Evolutionary conservation across 2,113 vertebrate genomes (phyloP), one percentile per base, ranked within the genome.

Genomic region (Emydocephalus ijimae): DNA sequence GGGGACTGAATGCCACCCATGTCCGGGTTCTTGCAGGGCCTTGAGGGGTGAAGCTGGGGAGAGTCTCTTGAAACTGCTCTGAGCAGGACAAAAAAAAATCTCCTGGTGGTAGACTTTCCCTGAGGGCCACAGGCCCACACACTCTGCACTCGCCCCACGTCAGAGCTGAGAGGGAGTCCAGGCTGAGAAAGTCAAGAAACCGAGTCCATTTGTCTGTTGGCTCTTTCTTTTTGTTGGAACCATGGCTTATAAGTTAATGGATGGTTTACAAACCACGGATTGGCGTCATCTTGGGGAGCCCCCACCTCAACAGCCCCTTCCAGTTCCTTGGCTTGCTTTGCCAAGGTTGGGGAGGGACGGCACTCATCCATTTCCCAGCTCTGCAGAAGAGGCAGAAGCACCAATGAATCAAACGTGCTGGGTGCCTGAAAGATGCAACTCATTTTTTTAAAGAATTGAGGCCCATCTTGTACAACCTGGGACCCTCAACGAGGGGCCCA

Each of bases 401-500:
- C 34, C 6, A 34, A 74, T 74, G 2, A 74, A 74, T 74, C 64
- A 74, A 74, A 18, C 1, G 12, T 4, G 64, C n/a, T 74, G 64
- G n/a, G 64, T 15, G 14, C 11, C 12, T 74, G n/a, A 14, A 74
- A 74, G 14, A 74, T 18, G 14, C 64, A 18, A 4, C 64, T 74
- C 64, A 2, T 6, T 34, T 18, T n/a, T 15, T n/a, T 15, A 2
- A n/a, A 6, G 64, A 34, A 74, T 74, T 5, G 4, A 74, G 64
- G 64, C 1, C 4, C 29, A 74, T 12, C 64, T 34, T 1, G 1
- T 74, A 29, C 64, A 74, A 74, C 64, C 2, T 6, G 64, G n/a
- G n/a, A 2, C 14, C 64, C 4, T 74, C n/a, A 34, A 34, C 5
- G 0, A n/a, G 64, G 29, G 5, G 5, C 14, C 5, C 4, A 0